Percentiles rank a stretch among this genome's conserved stretches.
These are phyloP conservation scores for Thecocarcelia acutangulata DNA, from an alignment of 2,888 invertebrate genomes.

Conservation along the genomic window DNA sequence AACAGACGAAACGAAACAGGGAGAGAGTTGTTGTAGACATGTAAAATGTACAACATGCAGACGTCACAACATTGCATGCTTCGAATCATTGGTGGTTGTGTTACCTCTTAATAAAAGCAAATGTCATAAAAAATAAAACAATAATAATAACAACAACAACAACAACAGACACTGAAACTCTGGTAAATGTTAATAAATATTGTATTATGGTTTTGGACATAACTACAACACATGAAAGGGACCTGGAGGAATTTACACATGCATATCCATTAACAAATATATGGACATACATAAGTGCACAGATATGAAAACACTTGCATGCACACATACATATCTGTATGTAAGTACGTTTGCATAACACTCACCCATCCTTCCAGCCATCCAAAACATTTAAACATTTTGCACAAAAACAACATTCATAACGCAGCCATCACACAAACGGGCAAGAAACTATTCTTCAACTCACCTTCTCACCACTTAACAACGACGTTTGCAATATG, in stretches of 20 bases:
- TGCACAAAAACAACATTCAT: slow-evolving; percentile 29
- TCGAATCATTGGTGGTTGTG: slow-evolving; percentile 38
- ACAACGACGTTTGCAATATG: background rate
- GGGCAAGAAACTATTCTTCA: background rate
- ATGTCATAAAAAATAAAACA: slow-evolving; percentile 48
- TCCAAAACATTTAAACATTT: slow-evolving; percentile 37
- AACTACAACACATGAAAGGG: slow-evolving; percentile 19
- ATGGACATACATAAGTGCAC: background rate
- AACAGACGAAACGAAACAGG: too few relatives aligned
- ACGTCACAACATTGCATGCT: slow-evolving; percentile 58
- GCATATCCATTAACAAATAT: too few relatives aligned
- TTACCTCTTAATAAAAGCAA: slow-evolving; percentile 58
- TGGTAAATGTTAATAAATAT: slow-evolving; percentile 49
- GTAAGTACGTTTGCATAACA: background rate
- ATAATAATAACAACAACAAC: slow-evolving; percentile 15
- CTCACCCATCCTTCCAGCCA: slow-evolving; percentile 3
- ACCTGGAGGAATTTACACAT: slow-evolving; percentile 5
- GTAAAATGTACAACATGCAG: slow-evolving; percentile 38
- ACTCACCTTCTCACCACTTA: slow-evolving; percentile 17
- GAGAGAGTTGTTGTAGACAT: slow-evolving; percentile 26
- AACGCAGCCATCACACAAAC: slow-evolving; percentile 18
- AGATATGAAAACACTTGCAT: background rate
- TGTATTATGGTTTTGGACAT: slow-evolving; percentile 48
- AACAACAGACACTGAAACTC: background rate
- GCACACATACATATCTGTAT: background rate